Base-by-base conservation (phyloP, 2,113 vertebrate species). In the Elanoides forficatus region DNA sequence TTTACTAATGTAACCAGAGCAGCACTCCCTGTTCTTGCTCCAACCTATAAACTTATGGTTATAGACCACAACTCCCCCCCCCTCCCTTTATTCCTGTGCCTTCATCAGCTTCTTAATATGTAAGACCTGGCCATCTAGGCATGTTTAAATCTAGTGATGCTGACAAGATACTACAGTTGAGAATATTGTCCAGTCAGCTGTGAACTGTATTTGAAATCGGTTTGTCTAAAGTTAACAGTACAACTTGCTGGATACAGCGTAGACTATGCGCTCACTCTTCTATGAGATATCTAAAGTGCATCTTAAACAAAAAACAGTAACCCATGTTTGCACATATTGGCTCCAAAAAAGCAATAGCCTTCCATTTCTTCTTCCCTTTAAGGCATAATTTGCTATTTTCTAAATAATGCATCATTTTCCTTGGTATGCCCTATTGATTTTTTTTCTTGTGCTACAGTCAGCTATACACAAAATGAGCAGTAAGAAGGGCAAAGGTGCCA, bases 351-450 rank as follows among this genome's bases (percentile, higher is more conserved):
- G 19, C 58, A 11, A 36, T 36, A 43, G 99, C 98, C 98, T 99
- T 99, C 88, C 98, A 98, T 95, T 98, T 99, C 95, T 99, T 98
- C 92, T 98, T 99, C 74, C 98, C 97, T 19, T 96, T 98, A 94
- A 96, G 79, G 5, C 98, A 98, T n/a, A 98, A 98, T 88, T 98
- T 99, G 88, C 98, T 99, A 81, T 97, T 99, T 96, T 99, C 98
- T 76, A 98, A 97, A 81, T 98, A 98, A 88, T 26, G 97, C 98
- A 94, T 99, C 96, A 4, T 99, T 99, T 90, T 99, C 98, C 96
- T 98, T 98, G 50, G 98, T 99, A 83, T 98, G 96, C 47, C 97
- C 97, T 86, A 95, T 84, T 96, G 99, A 86, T 38, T 95, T 99
- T 99, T 86, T 97, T 99, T 99, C 91, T 99, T 99, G 36, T 98